These are phyloP conservation scores for Tenebrio molitor DNA, from an alignment of 1,140 invertebrate genomes.

Conservation along the genomic window DNA sequence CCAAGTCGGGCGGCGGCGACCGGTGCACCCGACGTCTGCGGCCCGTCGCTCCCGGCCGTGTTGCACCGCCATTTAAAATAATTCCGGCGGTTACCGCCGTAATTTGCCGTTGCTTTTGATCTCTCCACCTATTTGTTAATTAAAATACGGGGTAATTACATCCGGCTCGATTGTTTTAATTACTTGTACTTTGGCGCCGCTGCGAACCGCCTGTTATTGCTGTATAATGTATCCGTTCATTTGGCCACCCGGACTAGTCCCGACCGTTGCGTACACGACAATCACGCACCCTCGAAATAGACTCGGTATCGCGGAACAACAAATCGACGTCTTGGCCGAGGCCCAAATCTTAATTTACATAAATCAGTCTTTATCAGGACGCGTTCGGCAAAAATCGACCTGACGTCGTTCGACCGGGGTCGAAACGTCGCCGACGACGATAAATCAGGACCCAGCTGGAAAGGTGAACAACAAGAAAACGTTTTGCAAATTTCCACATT, in stretches of 20 bases:
- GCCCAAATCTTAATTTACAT: slow-evolving; percentile 43
- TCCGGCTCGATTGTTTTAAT: slow-evolving; percentile 47
- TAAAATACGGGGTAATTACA: slow-evolving; percentile 47
- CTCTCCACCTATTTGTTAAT: slow-evolving; percentile 44
- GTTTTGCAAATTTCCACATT: slow-evolving; percentile 32
- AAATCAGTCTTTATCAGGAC: slow-evolving; percentile 41
- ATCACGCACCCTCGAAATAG: too few species aligned
- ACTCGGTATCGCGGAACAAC: slow-evolving; percentile 11
- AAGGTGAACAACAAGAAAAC: slow-evolving; percentile 31
- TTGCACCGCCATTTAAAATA: slow-evolving; percentile 41
- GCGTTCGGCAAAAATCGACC: too few species aligned
- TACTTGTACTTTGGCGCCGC: slow-evolving; percentile 42
- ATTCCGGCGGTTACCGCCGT: slow-evolving; percentile 39
- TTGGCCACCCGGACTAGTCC: too few species aligned
- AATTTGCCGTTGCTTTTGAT: slow-evolving; percentile 45
- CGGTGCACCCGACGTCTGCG: too few species aligned
- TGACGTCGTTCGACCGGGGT: slow-evolving; percentile 2
- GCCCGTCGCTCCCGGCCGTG: too few species aligned
- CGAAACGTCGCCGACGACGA: not conserved
- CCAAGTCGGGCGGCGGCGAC: too few species aligned
- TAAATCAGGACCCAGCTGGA: slow-evolving; percentile 14
- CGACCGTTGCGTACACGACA: too few species aligned
- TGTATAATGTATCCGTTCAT: slow-evolving; percentile 41
- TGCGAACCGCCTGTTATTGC: slow-evolving; percentile 38
- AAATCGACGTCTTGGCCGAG: slow-evolving; percentile 34